phyloP scores from a whole-genome alignment of 1,140 invertebrate genomes.

The Conus betulinus region DNA sequence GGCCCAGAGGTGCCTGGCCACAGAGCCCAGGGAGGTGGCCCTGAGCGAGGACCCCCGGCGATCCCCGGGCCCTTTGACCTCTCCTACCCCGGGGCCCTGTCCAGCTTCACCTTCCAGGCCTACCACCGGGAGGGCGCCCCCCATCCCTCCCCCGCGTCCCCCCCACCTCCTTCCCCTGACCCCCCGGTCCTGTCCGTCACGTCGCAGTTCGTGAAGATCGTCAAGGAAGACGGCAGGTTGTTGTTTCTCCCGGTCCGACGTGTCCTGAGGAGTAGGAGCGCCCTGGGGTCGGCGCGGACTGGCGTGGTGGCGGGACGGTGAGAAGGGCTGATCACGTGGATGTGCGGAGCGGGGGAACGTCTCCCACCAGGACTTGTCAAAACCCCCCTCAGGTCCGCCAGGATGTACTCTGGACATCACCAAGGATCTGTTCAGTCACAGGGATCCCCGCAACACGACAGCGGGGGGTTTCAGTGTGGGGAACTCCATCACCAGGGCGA shows the following conservation, averaged over 20 bases:
- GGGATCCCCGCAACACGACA: too few species aligned
- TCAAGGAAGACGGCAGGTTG: conserved; percentile 17
- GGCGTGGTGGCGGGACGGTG: not conserved
- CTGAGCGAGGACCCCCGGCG: not conserved
- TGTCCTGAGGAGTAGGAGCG: not conserved
- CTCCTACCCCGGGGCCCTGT: not conserved
- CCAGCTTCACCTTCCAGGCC: conserved; percentile 30
- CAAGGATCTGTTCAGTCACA: too few species aligned
- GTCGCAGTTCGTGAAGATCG: conserved; percentile 34
- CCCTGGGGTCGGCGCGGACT: not conserved
- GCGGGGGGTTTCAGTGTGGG: too few species aligned
- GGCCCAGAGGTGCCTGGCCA: conserved; percentile 1
- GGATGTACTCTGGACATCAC: too few species aligned
- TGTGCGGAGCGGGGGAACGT: too few species aligned
- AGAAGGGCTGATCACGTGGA: too few species aligned
- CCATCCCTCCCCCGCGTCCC: not conserved
- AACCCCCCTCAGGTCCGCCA: too few species aligned
- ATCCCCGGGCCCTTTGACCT: not conserved
- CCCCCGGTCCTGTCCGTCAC: conserved; percentile 17
- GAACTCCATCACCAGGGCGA: too few species aligned
- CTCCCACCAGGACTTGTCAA: too few species aligned
- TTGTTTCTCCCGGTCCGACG: conserved; percentile 30
- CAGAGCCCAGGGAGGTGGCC: not conserved
- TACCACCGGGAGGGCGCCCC: not conserved
- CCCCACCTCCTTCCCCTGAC: not conserved